Conservation (phyloP, 2,113 vertebrate genomes). For the Porphyrio hochstetteri region DNA sequence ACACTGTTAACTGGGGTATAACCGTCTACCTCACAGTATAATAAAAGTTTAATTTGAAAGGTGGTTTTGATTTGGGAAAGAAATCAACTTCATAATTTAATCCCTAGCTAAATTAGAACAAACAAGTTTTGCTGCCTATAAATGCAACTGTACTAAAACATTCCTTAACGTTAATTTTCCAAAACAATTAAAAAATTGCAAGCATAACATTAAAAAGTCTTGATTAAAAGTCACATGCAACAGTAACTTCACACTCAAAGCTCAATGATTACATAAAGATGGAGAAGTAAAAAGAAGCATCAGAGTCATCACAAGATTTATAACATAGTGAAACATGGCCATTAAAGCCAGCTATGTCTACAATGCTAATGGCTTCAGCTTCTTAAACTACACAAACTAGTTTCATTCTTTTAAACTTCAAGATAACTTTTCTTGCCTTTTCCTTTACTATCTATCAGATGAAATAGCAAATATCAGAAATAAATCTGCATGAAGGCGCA, state of each 20-base stretch:
- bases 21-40: neutral
- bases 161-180: neutral
- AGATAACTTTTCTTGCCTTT: neutral
- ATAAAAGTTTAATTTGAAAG: neutral
- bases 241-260: neutral
- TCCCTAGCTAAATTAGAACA: neutral
- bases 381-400: neutral
- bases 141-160: neutral
- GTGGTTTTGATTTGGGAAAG: neutral
- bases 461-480: neutral
- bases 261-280: neutral
- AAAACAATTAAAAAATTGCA: neutral
- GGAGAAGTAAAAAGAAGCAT: neutral
- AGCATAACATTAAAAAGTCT: neutral
- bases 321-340: neutral
- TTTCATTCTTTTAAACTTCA: neutral
- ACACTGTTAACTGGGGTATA: neutral
- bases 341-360: neutral
- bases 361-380: neutral
- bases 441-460: neutral
- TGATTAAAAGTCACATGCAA: neutral
- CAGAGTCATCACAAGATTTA: neutral
- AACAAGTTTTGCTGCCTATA: neutral
- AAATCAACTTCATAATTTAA: neutral
- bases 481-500: neutral